A percentile compares a stretch with the other conserved stretches of the same genome.
Conservation (phyloP, 2,888 invertebrate species). For the Clanis bilineata region DNA sequence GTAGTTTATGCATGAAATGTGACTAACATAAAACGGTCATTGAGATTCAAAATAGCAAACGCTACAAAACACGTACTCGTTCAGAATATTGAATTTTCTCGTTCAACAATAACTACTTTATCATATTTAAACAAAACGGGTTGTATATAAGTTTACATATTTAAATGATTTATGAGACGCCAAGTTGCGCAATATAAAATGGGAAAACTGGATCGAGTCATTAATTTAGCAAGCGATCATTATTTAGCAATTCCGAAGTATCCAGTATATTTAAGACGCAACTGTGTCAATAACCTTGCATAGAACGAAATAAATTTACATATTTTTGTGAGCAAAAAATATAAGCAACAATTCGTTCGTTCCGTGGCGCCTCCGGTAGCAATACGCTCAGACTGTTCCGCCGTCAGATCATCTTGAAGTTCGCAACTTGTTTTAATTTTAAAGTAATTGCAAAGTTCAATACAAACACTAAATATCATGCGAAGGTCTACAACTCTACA, state of each 20-base stretch:
- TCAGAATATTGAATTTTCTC: constrained; percentile 47
- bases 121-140: constrained; percentile 39
- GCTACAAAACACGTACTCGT: constrained; percentile 41
- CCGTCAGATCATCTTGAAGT: neutral
- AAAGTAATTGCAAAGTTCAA: constrained; percentile 32
- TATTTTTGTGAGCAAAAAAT: constrained; percentile 60
- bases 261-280: constrained; percentile 57
- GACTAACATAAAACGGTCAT: constrained; percentile 44
- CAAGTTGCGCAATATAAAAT: constrained; percentile 47
- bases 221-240: constrained; percentile 58
- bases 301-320: constrained; percentile 65
- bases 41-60: constrained; percentile 52
- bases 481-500: constrained; percentile 43
- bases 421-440: neutral
- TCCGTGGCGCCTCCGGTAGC: constrained; percentile 37
- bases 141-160: constrained; percentile 28
- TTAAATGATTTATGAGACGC: constrained; percentile 49
- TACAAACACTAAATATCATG: constrained; percentile 15
- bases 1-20: constrained; percentile 41
- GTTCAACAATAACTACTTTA: constrained; percentile 32
- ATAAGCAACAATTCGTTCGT: constrained; percentile 30
- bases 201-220: constrained; percentile 58
- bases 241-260: constrained; percentile 63
- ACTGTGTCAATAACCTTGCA: constrained; percentile 77
- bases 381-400: neutral